A percentile compares a stretch with the other conserved stretches of the same genome.
These are phyloP conservation scores for Neomorphus geoffroyi DNA, from an alignment of 2,797 vertebrate species.

Conservation along the genomic window DNA sequence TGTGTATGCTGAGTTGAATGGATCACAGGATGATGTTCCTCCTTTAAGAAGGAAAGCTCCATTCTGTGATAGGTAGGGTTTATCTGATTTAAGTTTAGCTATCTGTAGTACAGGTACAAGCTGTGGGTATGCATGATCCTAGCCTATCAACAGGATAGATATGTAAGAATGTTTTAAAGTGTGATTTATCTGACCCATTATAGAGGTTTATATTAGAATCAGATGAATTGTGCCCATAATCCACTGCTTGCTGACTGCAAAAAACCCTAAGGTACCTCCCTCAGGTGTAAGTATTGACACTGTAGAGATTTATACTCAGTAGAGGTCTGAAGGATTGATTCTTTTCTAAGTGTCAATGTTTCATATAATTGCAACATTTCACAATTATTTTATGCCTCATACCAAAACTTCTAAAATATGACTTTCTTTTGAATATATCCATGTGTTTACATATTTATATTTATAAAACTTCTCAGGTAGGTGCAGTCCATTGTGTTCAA, in stretches of 20 bases:
- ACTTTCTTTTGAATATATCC: not conserved
- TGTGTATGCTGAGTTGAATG: not conserved
- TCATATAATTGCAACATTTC: not conserved
- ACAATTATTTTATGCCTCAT: not conserved
- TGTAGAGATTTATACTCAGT: not conserved
- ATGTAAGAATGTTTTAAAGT: not conserved
- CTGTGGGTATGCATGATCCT: not conserved
- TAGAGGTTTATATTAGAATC: not conserved
- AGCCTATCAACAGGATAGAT: not conserved
- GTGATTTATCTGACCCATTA: not conserved
- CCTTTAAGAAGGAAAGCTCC: not conserved
- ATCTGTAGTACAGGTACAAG: not conserved
- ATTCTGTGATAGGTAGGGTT: not conserved
- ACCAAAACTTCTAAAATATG: not conserved
- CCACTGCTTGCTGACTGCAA: not conserved
- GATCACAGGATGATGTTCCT: not conserved
- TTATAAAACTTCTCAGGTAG: not conserved
- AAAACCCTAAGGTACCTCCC: not conserved
- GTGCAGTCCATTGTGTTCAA: not conserved
- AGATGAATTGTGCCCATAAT: not conserved
- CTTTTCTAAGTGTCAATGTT: not conserved
- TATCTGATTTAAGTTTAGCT: not conserved
- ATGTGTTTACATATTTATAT: rapidly evolving
- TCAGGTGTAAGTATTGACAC: not conserved
- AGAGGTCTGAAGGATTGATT: not conserved